Percentiles rank a stretch among this genome's conserved stretches.
Evolutionary conservation across 2,797 vertebrate species (phyloP).

Genomic region (Siniperca obscura): DNA sequence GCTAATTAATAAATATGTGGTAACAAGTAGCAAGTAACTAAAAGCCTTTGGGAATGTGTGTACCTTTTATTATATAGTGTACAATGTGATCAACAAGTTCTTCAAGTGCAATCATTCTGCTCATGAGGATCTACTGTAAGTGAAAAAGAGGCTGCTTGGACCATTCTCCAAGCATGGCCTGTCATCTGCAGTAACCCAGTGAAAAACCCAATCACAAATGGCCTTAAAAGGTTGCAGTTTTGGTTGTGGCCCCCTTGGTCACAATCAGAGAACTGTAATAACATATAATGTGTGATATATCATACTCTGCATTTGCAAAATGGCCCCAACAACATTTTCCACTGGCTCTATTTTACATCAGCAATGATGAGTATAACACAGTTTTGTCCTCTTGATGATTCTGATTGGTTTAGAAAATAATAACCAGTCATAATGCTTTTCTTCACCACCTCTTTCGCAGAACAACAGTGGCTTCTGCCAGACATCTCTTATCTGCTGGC

Average conservation of each 20-base stretch:
- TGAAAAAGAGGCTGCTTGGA: not conserved
- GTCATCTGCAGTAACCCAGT: not conserved
- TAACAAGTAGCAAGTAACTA: not conserved
- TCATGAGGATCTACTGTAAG: not conserved
- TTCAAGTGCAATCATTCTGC: not conserved
- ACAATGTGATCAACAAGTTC: not conserved
- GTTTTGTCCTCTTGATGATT: constrained; percentile 3
- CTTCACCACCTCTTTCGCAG: not conserved
- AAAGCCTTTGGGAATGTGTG: not conserved
- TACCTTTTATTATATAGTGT: not conserved
- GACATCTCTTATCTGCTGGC: constrained; percentile 27
- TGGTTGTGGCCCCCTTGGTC: not conserved
- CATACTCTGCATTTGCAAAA: not conserved
- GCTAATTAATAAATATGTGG: not conserved
- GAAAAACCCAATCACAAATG: not conserved
- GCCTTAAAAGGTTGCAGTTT: constrained; percentile 4
- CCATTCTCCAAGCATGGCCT: too few species aligned
- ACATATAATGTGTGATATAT: not conserved
- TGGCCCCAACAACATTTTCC: not conserved
- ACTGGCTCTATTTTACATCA: not conserved
- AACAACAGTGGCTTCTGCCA: constrained; percentile 5
- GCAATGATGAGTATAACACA: not conserved
- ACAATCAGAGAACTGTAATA: not conserved
- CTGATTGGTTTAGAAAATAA: constrained; percentile 17
- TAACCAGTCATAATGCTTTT: not conserved